A percentile compares a stretch with the other conserved stretches of the same genome.
These are phyloP conservation scores for Meda fulgida DNA, from an alignment of 2,797 vertebrate species.

Conservation along the genomic window DNA sequence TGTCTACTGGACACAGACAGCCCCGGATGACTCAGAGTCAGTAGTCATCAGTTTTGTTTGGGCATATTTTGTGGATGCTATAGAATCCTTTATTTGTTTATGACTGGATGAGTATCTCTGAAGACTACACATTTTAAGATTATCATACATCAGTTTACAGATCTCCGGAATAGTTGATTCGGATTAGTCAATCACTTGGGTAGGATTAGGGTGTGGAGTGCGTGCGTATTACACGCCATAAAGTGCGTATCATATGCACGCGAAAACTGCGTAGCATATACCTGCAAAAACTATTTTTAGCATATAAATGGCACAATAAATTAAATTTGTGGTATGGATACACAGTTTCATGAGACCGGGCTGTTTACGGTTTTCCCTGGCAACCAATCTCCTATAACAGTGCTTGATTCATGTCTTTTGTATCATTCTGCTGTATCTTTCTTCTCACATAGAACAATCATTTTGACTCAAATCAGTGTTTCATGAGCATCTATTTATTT, in stretches of 20 bases:
- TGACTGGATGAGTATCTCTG: background rate
- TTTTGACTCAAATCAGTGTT: background rate
- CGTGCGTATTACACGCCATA: no score
- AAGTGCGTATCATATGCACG: no score
- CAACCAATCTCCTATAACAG: background rate
- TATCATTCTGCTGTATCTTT: background rate
- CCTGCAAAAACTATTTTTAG: no score
- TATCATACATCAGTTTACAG: background rate
- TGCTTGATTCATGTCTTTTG: background rate
- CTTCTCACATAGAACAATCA: background rate
- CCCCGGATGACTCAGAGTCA: constrained; percentile 44
- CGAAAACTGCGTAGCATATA: no score
- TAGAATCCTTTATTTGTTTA: constrained; percentile 17
- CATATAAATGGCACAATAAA: no score
- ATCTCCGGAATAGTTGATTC: background rate
- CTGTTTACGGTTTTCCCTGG: constrained; percentile 1
- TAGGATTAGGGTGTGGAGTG: no score
- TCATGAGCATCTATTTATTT: background rate
- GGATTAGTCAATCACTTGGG: background rate
- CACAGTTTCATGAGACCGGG: no score
- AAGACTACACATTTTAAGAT: background rate
- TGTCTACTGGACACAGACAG: constrained; percentile 49
- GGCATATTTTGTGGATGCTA: constrained; percentile 36
- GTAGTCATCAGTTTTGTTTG: constrained; percentile 50
- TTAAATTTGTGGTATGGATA: no score